A percentile compares a stretch with the other conserved stretches of the same genome.
phyloP scores from a whole-genome alignment of 92 coral and sea anemone genomes.

The Metridium senile region DNA sequence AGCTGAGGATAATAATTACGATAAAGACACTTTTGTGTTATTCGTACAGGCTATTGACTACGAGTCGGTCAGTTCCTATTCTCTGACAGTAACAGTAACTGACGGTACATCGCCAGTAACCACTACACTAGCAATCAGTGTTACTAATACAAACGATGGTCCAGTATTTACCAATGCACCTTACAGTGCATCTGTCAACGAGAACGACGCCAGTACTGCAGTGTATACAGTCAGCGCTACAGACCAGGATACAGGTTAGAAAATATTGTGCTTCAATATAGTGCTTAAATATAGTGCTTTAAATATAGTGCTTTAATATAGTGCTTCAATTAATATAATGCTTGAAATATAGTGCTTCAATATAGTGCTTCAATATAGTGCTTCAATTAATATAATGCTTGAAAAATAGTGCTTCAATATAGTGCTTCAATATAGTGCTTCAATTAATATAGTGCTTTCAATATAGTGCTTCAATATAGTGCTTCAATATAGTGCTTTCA shows the following conservation, averaged over 20 bases:
- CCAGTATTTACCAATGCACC: conserved; percentile 50
- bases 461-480: too few relatives aligned
- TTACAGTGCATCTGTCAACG: conserved; percentile 47
- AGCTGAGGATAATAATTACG: too few relatives aligned
- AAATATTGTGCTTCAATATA: not conserved
- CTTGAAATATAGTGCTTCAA: too few relatives aligned
- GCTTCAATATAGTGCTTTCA: too few relatives aligned
- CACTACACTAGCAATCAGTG: conserved; percentile 57
- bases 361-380: too few relatives aligned
- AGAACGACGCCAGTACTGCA: conserved; percentile 53
- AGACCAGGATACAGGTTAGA: conserved; percentile 68
- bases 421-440: too few relatives aligned
- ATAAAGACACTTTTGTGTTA: not conserved
- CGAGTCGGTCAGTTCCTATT: conserved; percentile 64
- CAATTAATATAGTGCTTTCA: too few relatives aligned
- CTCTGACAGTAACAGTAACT: conserved; percentile 59
- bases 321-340: too few relatives aligned
- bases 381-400: too few relatives aligned
- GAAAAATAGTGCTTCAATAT: too few relatives aligned
- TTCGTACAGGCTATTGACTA: conserved; percentile 52
- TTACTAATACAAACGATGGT: conserved; percentile 54
- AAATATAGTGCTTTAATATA: too few relatives aligned
- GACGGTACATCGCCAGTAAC: conserved; percentile 51
- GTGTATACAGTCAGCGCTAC: conserved; percentile 68
- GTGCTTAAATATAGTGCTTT: too few relatives aligned